Base-by-base conservation (phyloP, 2,113 vertebrate genomes). In the Tonatia bakeri region DNA sequence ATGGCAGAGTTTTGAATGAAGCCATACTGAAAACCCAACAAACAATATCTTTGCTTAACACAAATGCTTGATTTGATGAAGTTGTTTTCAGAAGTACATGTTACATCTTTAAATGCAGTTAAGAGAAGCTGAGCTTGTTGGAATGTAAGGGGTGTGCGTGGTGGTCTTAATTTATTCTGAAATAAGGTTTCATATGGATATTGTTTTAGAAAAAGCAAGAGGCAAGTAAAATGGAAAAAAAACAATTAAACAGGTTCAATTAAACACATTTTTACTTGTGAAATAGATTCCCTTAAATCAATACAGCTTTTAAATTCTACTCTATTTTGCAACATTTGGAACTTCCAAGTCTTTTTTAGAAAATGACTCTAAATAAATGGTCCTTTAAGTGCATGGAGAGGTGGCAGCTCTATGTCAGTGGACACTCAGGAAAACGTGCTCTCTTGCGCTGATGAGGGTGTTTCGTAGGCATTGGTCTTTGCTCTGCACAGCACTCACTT, bases 211-310 rank as follows among this genome's bases (percentile, higher is more conserved):
- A 92, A 82, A 96, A 95, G 33, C 45, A 52, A 86, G 64, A 43
- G 56, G n/a, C 26, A 81, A 40, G 9, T 73, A 47, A 75, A 73
- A 84, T 81, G 70, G 31, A 79, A 89, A 76, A 61, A 80, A 73
- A 93, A 54, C 59, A 96, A 87, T 47, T 47, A 90, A 94, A 43
- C 19, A 96, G 79, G 56, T 89, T 94, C 87, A 75, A 28, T 91
- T 40, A 79, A 92, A 84, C 8, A 22, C n/a, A 22, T 79, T 90
- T 91, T 95, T 70, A 33, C 36, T 91, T 70, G 56, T 79, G 89
- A 92, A 93, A 52, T 28, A 86, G 52, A 85, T 40, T 69, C 26
- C 69, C 24, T 83, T 94, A 92, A 94, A 40, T 81, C 52, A 93
- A 19, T 26, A 26, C 19, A 92, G 88, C 76, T 85, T 95, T 92